A percentile compares a stretch with the other conserved stretches of the same genome.
These are phyloP conservation scores for Pammene aurita DNA, from an alignment of 2,888 invertebrate species.

Conservation along the genomic window DNA sequence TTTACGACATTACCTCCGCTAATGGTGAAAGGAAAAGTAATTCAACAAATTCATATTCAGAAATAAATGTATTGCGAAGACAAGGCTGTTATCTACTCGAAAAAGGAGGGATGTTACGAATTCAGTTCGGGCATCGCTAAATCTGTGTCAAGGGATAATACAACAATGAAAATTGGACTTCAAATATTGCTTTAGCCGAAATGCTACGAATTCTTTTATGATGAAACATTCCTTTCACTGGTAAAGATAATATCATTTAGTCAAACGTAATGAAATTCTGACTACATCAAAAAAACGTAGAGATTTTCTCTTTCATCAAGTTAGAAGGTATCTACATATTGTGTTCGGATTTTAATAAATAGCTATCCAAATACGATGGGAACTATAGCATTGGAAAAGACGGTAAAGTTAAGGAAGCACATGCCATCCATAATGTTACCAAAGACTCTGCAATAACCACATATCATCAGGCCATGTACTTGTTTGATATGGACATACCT, in stretches of 20 bases:
- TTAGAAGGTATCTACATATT: not conserved
- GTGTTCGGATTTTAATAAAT: not conserved
- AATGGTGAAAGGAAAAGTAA: conserved; percentile 42
- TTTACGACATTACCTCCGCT: conserved; percentile 8
- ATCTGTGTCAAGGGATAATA: conserved; percentile 57
- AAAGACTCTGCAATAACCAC: too few relatives aligned
- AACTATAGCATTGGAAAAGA: too few relatives aligned
- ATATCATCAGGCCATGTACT: too few relatives aligned
- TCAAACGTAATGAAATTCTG: conserved; percentile 38
- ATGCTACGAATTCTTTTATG: conserved; percentile 48
- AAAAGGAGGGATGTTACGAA: conserved; percentile 55
- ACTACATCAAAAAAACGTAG: not conserved
- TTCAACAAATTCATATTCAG: conserved; percentile 51
- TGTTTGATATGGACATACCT: too few relatives aligned
- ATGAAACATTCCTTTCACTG: conserved; percentile 41
- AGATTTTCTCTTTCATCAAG: not conserved
- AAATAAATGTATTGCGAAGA: conserved; percentile 46
- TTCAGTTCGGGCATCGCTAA: conserved; percentile 51
- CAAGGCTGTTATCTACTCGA: conserved; percentile 46
- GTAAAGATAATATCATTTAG: conserved; percentile 39
- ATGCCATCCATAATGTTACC: too few relatives aligned
- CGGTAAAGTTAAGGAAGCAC: too few relatives aligned
- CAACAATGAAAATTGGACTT: conserved; percentile 53
- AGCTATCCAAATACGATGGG: too few relatives aligned
- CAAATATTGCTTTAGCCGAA: conserved; percentile 56